Base-by-base conservation (phyloP, 2,113 vertebrate species). In the Clinocottus analis region DNA sequence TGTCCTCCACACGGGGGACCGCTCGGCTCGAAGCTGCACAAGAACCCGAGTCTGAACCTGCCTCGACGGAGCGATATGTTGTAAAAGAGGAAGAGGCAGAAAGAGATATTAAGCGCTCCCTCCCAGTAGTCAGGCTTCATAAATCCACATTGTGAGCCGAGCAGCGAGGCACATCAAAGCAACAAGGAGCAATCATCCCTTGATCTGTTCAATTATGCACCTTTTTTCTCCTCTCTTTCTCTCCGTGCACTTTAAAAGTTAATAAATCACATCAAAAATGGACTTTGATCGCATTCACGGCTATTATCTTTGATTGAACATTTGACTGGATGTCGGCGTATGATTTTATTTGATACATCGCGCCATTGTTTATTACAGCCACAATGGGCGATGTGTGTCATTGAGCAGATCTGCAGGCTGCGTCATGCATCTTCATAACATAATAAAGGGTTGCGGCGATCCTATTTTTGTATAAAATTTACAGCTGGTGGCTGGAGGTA, bases 31-130 rank as follows among this genome's bases (percentile, higher is more conserved):
- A 75, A 75, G 74, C 85, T 83, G 35, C 70, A 14, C 37, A 7
- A 71, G n/a, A 71, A 58, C 82, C 84, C 11, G 56, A 83, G 85
- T 89, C 85, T 91, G 88, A 87, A 90, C 86, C 81, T 85, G 89
- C 59, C 85, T 86, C 81, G 53, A 25, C 49, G 64, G 65, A 75
- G 69, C 27, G 33, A 80, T 88, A 73, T 79, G 61, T 83, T 76
- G 51, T 70, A 72, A 80, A 80, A 79, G 64, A 79, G n/a, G 19
- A 77, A 75, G 1, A 41, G 39, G 47, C 68, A 77, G 75, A 71
- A 69, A 83, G 72, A 63, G 69, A 56, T 68, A 75, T 83, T 51
- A 80, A 78, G 59, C 56, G 21, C 61, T 72, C 77, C 77, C 79
- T 85, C 82, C 74, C 75, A 29, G 80, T 49, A 76, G 85, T 84